A percentile compares a stretch with the other conserved stretches of the same genome.
Evolutionary conservation across 1,140 invertebrate species (phyloP).

Genomic region (Stenopsyche tienmushanensis): DNA sequence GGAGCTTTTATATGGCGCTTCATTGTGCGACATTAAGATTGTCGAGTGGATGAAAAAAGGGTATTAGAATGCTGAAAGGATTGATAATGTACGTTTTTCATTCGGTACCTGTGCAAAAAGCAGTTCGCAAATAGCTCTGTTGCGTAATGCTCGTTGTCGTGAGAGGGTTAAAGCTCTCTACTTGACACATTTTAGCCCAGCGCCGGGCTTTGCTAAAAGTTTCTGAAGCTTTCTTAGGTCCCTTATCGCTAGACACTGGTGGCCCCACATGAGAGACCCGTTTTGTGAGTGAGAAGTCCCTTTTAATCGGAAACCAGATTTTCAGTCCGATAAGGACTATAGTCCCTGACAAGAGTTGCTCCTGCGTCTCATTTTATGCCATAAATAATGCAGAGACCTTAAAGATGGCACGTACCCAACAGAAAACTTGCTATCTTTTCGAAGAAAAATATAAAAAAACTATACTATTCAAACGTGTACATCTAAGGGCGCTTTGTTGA

Average conservation of each 20-base stretch:
- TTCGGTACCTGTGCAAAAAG: too few relatives aligned
- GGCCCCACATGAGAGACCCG: constrained; percentile 7
- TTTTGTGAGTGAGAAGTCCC: constrained; percentile 29
- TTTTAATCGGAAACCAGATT: constrained; percentile 38
- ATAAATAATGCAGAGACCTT: constrained; percentile 35
- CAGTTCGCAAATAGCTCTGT: constrained; percentile 14
- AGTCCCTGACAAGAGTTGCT: constrained; percentile 32
- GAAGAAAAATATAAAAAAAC: neutral
- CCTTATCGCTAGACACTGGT: constrained; percentile 29
- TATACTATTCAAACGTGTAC: too few relatives aligned
- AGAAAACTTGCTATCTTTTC: neutral
- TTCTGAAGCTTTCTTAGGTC: constrained; percentile 38
- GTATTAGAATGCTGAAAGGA: too few relatives aligned
- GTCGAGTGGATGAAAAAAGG: too few relatives aligned
- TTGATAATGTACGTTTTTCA: too few relatives aligned
- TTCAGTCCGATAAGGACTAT: constrained; percentile 33
- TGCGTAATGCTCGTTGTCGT: constrained; percentile 18
- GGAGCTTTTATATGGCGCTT: too few relatives aligned
- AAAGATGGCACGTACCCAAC: constrained; percentile 15
- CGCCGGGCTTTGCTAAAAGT: constrained; percentile 29
- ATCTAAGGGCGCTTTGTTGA: too few relatives aligned
- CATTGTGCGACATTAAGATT: too few relatives aligned
- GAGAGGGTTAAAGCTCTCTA: constrained; percentile 30
- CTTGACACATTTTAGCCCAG: constrained; percentile 39
- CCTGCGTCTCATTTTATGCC: constrained; percentile 40